Conservation (phyloP, 2,888 invertebrate genomes). For the Falcaria lacertinaria region DNA sequence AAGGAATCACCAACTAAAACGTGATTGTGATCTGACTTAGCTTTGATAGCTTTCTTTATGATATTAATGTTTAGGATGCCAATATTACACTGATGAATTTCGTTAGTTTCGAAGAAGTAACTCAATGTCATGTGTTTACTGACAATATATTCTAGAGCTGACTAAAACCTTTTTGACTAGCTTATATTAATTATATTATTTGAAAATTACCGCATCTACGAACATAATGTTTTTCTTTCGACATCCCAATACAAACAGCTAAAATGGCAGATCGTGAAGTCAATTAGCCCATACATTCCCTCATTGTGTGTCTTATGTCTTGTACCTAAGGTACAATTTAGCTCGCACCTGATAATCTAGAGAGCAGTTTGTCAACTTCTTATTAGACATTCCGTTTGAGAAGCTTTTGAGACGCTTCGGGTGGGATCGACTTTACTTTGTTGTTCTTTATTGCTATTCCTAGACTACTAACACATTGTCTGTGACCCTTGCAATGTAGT, state of each 20-base stretch:
- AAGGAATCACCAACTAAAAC: too few relatives aligned
- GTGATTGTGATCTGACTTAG: too few relatives aligned
- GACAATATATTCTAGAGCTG: too few relatives aligned
- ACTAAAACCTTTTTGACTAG: too few relatives aligned
- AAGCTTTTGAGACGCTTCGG: slow-evolving; percentile 14
- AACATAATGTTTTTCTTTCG: slow-evolving; percentile 11
- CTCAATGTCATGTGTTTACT: too few relatives aligned
- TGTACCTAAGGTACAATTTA: slow-evolving; percentile 13
- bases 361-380: slow-evolving; percentile 29
- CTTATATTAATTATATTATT: too few relatives aligned
- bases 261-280: slow-evolving; percentile 24
- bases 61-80: too few relatives aligned
- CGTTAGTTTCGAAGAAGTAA: too few relatives aligned
- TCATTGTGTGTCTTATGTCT: slow-evolving; percentile 13
- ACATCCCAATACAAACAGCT: slow-evolving; percentile 30
- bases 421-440: neutral
- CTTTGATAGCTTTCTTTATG: too few relatives aligned
- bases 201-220: slow-evolving; percentile 11
- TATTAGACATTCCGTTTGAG: slow-evolving; percentile 38
- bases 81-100: too few relatives aligned
- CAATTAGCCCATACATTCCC: slow-evolving; percentile 23
- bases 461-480: too few relatives aligned
- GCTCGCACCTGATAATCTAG: slow-evolving; percentile 7
- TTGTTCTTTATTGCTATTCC: neutral
- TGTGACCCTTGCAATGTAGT: too few relatives aligned